Percentiles rank a stretch among this genome's conserved stretches.
These are phyloP conservation scores for Drosophila sp. DNA, from an alignment of 1,140 invertebrate genomes.

Conservation along the genomic window DNA sequence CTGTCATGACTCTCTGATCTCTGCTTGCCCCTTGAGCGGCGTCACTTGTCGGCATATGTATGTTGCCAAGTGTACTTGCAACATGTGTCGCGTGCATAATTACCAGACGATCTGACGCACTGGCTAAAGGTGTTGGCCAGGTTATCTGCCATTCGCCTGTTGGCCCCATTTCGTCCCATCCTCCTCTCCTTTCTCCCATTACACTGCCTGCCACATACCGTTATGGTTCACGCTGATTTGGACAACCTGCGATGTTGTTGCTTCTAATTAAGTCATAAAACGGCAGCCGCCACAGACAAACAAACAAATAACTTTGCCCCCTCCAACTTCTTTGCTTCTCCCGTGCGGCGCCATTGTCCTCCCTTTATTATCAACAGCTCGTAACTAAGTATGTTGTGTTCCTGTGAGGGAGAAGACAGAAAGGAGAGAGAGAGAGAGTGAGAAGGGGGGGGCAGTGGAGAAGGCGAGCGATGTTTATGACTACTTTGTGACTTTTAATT, in stretches of 20 bases:
- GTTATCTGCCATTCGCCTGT: constrained; percentile 24
- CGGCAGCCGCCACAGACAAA: constrained; percentile 58
- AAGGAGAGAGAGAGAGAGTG: too few relatives aligned
- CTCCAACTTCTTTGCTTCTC: not conserved
- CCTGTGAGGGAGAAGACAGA: constrained; percentile 13
- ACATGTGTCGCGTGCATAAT: constrained; percentile 81
- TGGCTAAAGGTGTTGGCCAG: constrained; percentile 43
- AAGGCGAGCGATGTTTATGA: constrained; percentile 64
- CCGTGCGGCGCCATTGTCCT: not conserved
- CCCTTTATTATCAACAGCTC: constrained; percentile 71
- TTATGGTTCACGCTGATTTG: constrained; percentile 76
- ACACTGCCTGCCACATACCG: constrained; percentile 29
- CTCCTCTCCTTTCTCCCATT: not conserved
- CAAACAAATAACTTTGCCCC: constrained; percentile 57
- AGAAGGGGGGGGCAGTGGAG: constrained; percentile 7
- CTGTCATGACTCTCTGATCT: not conserved
- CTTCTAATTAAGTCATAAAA: constrained; percentile 80
- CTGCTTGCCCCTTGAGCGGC: constrained; percentile 26
- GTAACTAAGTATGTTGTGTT: constrained; percentile 66
- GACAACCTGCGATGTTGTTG: constrained; percentile 40
- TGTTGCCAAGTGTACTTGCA: constrained; percentile 49
- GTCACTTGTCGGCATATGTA: constrained; percentile 3
- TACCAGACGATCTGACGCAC: constrained; percentile 44
- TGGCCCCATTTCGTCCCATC: not conserved
- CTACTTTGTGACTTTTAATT: constrained; percentile 80